Evolutionary conservation across 2,113 vertebrate genomes (phyloP).

Genomic region (Mesocricetus auratus): DNA sequence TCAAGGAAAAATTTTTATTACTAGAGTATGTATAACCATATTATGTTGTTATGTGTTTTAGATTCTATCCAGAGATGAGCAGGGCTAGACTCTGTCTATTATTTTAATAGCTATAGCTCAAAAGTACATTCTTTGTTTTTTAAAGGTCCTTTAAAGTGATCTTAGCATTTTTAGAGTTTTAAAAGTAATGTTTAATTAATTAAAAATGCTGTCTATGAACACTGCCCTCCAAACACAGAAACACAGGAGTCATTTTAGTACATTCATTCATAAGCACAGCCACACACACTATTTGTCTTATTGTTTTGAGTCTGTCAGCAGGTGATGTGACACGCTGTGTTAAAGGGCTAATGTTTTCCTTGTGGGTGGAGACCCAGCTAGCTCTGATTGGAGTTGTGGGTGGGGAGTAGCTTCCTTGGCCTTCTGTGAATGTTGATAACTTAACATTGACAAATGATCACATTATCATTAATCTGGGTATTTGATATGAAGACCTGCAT

Average conservation of each 20-base stretch:
- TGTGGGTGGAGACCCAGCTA: conserved; percentile 70
- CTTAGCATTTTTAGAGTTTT: background rate
- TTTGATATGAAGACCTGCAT: conserved; percentile 71
- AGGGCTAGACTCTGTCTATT: background rate
- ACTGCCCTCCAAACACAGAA: background rate
- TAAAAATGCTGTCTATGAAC: background rate
- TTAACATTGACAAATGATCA: conserved; percentile 78
- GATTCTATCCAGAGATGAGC: background rate
- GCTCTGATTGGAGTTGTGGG: conserved; percentile 67
- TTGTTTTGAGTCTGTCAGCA: conserved; percentile 59
- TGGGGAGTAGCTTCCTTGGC: conserved; percentile 32
- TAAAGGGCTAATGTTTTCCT: conserved; percentile 63
- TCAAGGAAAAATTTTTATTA: background rate
- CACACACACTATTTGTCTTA: conserved; percentile 33
- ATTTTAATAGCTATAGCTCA: background rate
- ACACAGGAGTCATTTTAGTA: conserved; percentile 10
- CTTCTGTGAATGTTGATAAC: conserved; percentile 67
- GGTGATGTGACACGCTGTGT: conserved; percentile 36
- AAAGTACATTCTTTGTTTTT: conserved; percentile 1
- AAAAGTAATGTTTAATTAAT: conserved; percentile 10
- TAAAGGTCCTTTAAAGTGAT: conserved; percentile 8
- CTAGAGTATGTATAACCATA: background rate
- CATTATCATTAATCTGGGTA: conserved; percentile 68
- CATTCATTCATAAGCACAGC: conserved; percentile 2
- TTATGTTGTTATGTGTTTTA: background rate